phyloP scores from a whole-genome alignment of 2,888 invertebrate species.

The Apotomis turbidana region DNA sequence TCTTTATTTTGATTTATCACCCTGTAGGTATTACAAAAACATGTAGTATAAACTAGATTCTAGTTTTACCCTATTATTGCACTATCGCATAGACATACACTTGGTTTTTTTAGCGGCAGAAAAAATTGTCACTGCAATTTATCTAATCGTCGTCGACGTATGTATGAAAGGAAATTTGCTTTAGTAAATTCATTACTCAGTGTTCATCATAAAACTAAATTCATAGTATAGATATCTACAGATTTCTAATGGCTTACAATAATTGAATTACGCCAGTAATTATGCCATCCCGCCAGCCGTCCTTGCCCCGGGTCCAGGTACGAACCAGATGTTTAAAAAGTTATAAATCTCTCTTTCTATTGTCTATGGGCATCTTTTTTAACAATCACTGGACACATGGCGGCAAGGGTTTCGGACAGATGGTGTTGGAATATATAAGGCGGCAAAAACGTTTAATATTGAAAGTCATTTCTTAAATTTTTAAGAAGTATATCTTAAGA shows the following conservation, averaged over 20 bases:
- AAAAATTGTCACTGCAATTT: too few relatives aligned
- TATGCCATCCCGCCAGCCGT: slow-evolving; percentile 13
- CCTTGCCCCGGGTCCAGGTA: slow-evolving; percentile 60
- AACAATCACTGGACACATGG: slow-evolving; percentile 75
- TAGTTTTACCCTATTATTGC: too few relatives aligned
- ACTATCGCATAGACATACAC: too few relatives aligned
- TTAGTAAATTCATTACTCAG: not conserved
- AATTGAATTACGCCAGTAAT: slow-evolving; percentile 31
- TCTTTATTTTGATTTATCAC: too few relatives aligned
- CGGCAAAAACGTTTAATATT: slow-evolving; percentile 28
- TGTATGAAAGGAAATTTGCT: too few relatives aligned
- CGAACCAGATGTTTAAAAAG: slow-evolving; percentile 67
- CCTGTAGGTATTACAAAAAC: too few relatives aligned
- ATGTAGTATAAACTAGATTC: too few relatives aligned
- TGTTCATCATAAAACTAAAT: not conserved
- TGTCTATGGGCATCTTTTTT: slow-evolving; percentile 69
- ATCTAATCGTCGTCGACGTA: too few relatives aligned
- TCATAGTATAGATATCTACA: slow-evolving; percentile 12
- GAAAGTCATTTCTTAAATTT: slow-evolving; percentile 34
- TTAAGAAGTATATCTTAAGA: not conserved
- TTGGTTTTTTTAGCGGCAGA: too few relatives aligned
- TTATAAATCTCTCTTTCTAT: slow-evolving; percentile 73
- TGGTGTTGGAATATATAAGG: slow-evolving; percentile 48
- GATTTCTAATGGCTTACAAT: slow-evolving; percentile 8
- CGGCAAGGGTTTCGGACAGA: slow-evolving; percentile 55